Percentiles rank a stretch among this genome's conserved stretches.
phyloP scores from a whole-genome alignment of 2,113 vertebrate species.

The Lagopus leucura region DNA sequence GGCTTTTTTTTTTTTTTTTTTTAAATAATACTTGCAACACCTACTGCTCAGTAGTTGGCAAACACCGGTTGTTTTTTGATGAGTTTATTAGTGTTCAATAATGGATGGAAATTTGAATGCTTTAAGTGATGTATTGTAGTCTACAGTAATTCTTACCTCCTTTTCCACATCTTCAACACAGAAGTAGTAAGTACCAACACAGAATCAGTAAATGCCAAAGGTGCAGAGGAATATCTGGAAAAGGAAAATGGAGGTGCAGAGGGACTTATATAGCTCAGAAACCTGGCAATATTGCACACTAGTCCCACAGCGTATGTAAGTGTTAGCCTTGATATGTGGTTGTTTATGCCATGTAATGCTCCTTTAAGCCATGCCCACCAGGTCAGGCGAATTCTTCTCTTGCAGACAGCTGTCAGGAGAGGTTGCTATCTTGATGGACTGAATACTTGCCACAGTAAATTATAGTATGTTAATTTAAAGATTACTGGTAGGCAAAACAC shows the following conservation, averaged over 20 bases:
- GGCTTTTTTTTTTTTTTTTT: no score
- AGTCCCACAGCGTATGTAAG: not conserved
- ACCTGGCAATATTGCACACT: not conserved
- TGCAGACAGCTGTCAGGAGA: not conserved
- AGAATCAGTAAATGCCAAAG: not conserved
- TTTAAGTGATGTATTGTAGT: no score
- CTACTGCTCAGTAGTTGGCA: not conserved
- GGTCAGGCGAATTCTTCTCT: not conserved
- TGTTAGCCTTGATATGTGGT: not conserved
- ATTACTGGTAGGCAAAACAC: not conserved
- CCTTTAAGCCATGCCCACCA: not conserved
- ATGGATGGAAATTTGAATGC: not conserved
- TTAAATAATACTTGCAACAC: not conserved
- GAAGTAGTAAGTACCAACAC: no score
- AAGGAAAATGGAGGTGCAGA: not conserved
- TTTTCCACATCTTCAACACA: no score
- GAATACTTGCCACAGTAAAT: not conserved
- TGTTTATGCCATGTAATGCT: not conserved
- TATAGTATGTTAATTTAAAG: not conserved
- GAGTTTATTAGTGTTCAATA: rapidly evolving
- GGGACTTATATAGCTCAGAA: not conserved
- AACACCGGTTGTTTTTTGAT: not conserved
- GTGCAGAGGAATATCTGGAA: not conserved
- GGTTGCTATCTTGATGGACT: not conserved
- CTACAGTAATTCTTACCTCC: no score